Conservation (phyloP, 2,113 vertebrate species). For the Phyllopteryx taeniolatus region DNA sequence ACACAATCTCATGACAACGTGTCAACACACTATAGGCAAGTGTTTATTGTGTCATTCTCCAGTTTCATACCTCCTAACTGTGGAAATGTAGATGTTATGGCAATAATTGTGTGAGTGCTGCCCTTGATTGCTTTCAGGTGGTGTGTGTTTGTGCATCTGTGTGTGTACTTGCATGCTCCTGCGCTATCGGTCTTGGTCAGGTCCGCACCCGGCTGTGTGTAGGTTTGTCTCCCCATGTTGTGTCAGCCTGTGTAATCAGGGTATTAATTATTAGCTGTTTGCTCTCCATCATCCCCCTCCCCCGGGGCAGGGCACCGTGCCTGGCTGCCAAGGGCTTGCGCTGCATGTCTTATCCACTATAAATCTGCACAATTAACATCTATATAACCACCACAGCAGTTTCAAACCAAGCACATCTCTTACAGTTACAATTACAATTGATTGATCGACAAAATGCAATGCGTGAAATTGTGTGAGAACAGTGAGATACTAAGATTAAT, state of each 20-base stretch:
- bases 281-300: slow-evolving; percentile 73
- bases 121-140: slow-evolving; percentile 5
- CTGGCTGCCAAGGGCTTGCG: slow-evolving; percentile 65
- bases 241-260: slow-evolving; percentile 73
- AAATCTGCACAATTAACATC: slow-evolving; percentile 65
- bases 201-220: slow-evolving; percentile 57
- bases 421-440: neutral
- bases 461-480: neutral
- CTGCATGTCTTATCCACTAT: slow-evolving; percentile 63
- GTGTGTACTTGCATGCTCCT: slow-evolving; percentile 37
- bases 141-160: slow-evolving; percentile 57
- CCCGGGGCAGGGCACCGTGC: slow-evolving; percentile 60
- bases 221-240: slow-evolving; percentile 72
- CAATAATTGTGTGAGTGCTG: slow-evolving; percentile 5
- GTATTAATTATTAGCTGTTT: slow-evolving; percentile 80
- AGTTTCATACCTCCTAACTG: slow-evolving; percentile 41
- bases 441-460: neutral
- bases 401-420: slow-evolving; percentile 4
- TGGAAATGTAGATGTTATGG: slow-evolving; percentile 27
- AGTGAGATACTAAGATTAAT: neutral
- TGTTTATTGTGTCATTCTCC: slow-evolving; percentile 36
- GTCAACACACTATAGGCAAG: slow-evolving; percentile 10
- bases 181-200: slow-evolving; percentile 72
- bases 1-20: slow-evolving; percentile 12
- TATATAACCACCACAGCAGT: slow-evolving; percentile 22